Conservation (phyloP, 2,113 vertebrate genomes). For the Mormyrus lacerda region DNA sequence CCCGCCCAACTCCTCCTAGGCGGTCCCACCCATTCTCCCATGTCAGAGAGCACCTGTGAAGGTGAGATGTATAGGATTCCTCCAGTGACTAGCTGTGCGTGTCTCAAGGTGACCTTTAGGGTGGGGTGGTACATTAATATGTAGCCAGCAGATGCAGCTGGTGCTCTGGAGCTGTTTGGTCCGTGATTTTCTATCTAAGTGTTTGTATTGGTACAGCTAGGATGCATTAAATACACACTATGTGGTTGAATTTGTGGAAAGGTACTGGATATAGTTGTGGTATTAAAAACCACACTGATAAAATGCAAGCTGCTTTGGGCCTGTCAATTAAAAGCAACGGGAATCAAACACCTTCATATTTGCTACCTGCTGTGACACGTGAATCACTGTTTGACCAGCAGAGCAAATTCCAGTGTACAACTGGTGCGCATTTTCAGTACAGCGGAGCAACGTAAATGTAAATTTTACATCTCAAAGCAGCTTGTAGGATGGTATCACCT, state of each 20-base stretch:
- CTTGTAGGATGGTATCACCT: neutral
- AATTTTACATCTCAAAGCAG: neutral
- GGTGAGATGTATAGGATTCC: constrained; percentile 34
- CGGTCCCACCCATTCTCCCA: neutral
- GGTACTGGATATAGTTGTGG: neutral
- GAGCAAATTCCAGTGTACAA: neutral
- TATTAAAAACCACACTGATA: neutral
- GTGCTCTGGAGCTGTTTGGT: constrained; percentile 46
- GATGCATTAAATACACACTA: neutral
- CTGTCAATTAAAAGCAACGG: neutral
- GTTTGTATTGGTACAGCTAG: neutral
- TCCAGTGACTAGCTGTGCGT: constrained; percentile 46
- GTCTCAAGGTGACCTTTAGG: constrained; percentile 47
- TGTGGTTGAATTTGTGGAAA: neutral
- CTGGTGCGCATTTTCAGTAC: neutral
- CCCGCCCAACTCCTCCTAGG: constrained; percentile 38
- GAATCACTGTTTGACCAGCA: neutral
- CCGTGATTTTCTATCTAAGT: neutral
- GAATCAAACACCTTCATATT: neutral
- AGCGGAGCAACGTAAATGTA: neutral
- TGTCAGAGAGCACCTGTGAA: constrained; percentile 38
- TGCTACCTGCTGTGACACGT: neutral
- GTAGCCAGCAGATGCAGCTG: constrained; percentile 70
- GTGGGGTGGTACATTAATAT: constrained; percentile 77
- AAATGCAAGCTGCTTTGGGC: neutral